phyloP scores from a whole-genome alignment of 2,797 vertebrate genomes.

The Cossypha caffra region DNA sequence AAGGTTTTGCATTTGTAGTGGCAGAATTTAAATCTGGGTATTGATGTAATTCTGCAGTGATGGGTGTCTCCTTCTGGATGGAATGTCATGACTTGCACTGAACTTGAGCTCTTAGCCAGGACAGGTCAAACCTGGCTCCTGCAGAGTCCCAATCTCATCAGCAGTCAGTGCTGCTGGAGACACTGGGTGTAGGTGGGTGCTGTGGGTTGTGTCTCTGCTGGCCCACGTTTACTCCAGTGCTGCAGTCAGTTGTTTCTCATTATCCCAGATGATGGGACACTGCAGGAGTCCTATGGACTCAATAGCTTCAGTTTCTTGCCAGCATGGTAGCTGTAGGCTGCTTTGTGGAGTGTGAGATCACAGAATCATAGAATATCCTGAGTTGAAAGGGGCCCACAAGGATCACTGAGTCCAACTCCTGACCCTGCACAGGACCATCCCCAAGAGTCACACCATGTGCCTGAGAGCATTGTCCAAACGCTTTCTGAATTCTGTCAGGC shows the following conservation, averaged over 20 bases:
- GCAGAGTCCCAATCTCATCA: neutral
- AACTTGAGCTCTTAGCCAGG: neutral
- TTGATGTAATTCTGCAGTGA: neutral
- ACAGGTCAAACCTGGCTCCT: neutral
- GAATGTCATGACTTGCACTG: neutral
- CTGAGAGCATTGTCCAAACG: neutral
- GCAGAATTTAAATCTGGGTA: neutral
- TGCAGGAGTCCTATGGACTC: neutral
- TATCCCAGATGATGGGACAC: neutral
- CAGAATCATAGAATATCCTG: neutral
- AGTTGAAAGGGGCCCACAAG: neutral
- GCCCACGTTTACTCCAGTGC: neutral
- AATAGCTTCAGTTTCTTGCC: neutral
- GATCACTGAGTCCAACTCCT: rapidly evolving
- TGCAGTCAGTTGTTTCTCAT: neutral
- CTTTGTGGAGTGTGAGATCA: neutral
- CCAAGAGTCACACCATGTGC: neutral
- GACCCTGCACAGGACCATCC: neutral
- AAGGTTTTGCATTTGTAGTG: neutral
- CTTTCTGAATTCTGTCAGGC: neutral
- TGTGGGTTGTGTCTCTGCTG: neutral
- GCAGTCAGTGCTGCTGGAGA: rapidly evolving
- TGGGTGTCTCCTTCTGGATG: neutral
- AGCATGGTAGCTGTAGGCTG: neutral
- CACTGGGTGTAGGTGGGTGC: neutral